A percentile compares a stretch with the other conserved stretches of the same genome.
Conservation (phyloP, 2,888 invertebrate genomes). For the Aporophyla nigra region DNA sequence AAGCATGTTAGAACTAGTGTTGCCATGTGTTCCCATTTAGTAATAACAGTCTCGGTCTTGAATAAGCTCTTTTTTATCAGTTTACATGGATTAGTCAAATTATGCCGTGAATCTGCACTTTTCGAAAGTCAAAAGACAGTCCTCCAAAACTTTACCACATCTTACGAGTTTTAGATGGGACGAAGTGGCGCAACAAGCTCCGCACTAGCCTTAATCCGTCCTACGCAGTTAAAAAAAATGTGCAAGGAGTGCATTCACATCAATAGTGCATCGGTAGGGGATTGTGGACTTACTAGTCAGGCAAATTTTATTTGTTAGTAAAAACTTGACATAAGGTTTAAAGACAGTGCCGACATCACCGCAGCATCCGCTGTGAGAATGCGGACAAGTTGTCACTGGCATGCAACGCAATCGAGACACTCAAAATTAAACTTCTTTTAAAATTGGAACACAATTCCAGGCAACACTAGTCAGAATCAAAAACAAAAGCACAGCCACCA, state of each 20-base stretch:
- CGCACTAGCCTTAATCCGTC: neutral
- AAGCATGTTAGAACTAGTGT: conserved; percentile 45
- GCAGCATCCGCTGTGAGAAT: neutral
- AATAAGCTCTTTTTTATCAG: too few species aligned
- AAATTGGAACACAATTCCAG: conserved; percentile 20
- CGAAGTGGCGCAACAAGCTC: too few species aligned
- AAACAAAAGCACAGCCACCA: conserved; percentile 59
- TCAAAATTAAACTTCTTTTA: neutral
- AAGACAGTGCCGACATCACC: too few species aligned
- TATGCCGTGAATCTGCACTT: too few species aligned
- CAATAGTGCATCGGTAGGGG: neutral
- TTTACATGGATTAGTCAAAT: too few species aligned
- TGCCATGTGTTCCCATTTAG: conserved; percentile 40
- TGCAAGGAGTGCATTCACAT: neutral
- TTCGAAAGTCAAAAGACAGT: too few species aligned
- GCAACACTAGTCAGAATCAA: conserved; percentile 42
- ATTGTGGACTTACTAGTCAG: neutral
- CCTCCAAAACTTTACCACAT: too few species aligned
- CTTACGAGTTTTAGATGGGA: too few species aligned
- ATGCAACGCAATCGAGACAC: neutral
- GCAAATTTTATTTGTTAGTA: neutral
- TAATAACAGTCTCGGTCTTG: neutral
- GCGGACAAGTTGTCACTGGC: neutral
- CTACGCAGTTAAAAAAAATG: neutral
- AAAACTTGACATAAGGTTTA: too few species aligned